Evolutionary conservation across 1,140 invertebrate species (phyloP).

Genomic region (Capitella teleta): DNA sequence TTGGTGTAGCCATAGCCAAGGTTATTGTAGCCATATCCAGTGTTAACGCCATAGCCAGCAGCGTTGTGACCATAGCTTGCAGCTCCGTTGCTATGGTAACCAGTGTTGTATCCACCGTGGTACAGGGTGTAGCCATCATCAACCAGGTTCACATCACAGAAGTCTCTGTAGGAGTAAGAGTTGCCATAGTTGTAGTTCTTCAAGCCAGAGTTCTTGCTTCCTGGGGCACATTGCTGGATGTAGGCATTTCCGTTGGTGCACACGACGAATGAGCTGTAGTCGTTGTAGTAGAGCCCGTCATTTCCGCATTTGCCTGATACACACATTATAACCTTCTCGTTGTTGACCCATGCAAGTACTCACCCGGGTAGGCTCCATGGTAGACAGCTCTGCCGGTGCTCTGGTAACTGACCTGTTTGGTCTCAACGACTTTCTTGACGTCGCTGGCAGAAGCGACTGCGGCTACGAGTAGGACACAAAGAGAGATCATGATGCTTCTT

Average conservation of each 20-base stretch:
- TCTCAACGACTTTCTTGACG: no score
- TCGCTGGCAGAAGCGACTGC: no score
- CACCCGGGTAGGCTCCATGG: no score
- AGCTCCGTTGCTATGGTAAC: neutral
- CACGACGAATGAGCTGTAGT: neutral
- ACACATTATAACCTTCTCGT: no score
- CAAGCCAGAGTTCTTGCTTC: constrained; percentile 1
- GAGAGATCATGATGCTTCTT: no score
- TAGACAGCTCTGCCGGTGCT: no score
- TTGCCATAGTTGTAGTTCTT: no score
- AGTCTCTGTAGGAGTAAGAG: no score
- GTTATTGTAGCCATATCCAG: neutral
- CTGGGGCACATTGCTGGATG: constrained; percentile 6
- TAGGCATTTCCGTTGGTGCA: constrained; percentile 8
- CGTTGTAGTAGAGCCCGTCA: constrained; percentile 6
- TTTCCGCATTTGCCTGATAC: neutral
- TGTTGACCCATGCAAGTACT: no score
- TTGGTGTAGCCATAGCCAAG: neutral
- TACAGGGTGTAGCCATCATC: constrained; percentile 2
- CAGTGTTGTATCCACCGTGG: neutral
- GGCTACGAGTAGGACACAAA: no score
- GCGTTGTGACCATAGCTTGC: no score
- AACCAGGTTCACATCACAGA: constrained; percentile 9
- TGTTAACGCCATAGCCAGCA: neutral
- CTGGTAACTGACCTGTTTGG: no score